phyloP scores from a whole-genome alignment of 2,797 vertebrate genomes.

The Coregonus ussuriensis region DNA sequence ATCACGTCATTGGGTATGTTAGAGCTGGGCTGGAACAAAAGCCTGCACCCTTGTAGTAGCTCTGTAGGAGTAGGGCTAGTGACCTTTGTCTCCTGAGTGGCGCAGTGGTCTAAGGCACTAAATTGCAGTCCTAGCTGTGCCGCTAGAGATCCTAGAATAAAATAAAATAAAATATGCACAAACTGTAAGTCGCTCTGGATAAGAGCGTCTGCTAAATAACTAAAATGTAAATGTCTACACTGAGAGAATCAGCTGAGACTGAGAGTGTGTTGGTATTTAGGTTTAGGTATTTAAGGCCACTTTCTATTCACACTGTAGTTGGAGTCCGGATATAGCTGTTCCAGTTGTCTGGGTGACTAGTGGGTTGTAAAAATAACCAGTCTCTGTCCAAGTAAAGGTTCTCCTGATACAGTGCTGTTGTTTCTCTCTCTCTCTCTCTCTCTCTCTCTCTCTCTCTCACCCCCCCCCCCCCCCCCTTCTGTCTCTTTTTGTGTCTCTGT shows the following conservation, averaged over 20 bases:
- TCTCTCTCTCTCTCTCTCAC: neutral
- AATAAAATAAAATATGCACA: too few relatives aligned
- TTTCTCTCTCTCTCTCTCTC: constrained; percentile 8
- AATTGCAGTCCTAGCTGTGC: too few relatives aligned
- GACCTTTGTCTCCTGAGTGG: neutral
- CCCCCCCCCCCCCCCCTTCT: neutral
- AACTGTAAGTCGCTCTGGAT: too few relatives aligned
- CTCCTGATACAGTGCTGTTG: constrained; percentile 20
- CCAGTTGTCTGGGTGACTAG: constrained; percentile 66
- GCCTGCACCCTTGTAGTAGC: neutral
- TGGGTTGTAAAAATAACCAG: constrained; percentile 6
- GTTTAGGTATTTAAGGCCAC: constrained; percentile 43
- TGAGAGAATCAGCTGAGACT: neutral
- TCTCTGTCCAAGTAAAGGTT: constrained; percentile 41
- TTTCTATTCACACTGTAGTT: constrained; percentile 49
- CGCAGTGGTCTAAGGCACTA: too few relatives aligned
- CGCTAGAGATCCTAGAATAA: too few relatives aligned
- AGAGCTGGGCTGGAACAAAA: neutral
- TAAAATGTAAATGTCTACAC: neutral
- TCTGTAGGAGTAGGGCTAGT: neutral
- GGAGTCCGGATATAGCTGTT: constrained; percentile 60
- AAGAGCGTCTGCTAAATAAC: too few relatives aligned
- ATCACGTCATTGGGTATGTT: neutral
- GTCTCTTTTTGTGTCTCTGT: constrained; percentile 4
- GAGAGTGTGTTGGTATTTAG: constrained; percentile 37